Evolutionary conservation across 2,113 vertebrate genomes (phyloP).

Genomic region (Equus quagga): DNA sequence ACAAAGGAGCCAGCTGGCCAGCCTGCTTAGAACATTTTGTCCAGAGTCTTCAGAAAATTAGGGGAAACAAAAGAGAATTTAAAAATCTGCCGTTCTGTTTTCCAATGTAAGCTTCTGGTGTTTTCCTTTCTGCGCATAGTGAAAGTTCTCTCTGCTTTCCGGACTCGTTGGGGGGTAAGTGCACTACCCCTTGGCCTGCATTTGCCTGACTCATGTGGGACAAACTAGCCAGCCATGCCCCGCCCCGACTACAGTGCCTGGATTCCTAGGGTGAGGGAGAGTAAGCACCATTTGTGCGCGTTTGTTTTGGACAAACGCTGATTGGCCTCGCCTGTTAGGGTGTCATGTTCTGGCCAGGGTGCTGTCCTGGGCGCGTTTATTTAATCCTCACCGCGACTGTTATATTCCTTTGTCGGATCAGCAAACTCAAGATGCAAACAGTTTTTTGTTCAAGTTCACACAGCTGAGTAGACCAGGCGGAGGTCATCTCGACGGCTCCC

Average conservation of each 20-base stretch:
- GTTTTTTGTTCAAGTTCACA: background rate
- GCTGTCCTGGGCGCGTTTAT: background rate
- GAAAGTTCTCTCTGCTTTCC: background rate
- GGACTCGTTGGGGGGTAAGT: background rate
- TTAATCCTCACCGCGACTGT: background rate
- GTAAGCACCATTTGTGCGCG: background rate
- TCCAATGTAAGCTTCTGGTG: background rate
- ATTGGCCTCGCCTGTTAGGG: background rate
- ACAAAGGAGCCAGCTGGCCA: background rate
- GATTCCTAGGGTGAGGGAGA: conserved; percentile 32
- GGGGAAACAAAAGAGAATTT: conserved; percentile 4
- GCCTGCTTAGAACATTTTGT: background rate
- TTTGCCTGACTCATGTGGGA: background rate
- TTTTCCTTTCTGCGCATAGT: background rate
- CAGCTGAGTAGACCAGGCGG: background rate
- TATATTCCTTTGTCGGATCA: background rate
- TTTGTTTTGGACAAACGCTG: background rate
- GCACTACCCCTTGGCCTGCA: background rate
- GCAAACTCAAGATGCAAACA: background rate
- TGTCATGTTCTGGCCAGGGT: background rate
- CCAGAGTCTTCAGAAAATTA: conserved; percentile 30
- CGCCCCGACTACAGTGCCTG: background rate
- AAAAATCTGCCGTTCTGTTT: background rate
- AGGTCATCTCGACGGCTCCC: background rate
- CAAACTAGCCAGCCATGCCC: background rate